Conservation (phyloP, 1,140 invertebrate genomes). For the Wiebesia pumilae region DNA sequence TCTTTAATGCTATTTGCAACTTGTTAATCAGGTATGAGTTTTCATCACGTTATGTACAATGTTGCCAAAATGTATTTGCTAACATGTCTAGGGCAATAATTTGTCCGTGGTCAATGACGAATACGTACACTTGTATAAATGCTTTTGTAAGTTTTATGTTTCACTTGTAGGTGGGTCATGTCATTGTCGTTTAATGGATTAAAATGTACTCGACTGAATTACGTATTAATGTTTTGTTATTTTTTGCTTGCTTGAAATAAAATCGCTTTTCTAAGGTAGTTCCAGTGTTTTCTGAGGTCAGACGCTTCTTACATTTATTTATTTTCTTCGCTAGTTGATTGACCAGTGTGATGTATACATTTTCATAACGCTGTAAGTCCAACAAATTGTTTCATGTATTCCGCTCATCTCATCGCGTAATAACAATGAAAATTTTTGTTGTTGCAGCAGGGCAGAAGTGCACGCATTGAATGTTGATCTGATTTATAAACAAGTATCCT, state of each 20-base stretch:
- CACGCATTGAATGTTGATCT: not conserved
- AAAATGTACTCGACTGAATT: slow-evolving; percentile 27
- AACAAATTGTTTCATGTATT: not conserved
- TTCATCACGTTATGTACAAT: not conserved
- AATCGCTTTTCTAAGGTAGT: not conserved
- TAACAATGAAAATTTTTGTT: not conserved
- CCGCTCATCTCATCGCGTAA: not conserved
- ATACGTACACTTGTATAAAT: not conserved
- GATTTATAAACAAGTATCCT: not conserved
- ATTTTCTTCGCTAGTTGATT: not conserved
- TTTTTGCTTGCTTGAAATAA: slow-evolving; percentile 12
- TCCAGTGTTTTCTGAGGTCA: not conserved
- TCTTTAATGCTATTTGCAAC: slow-evolving; percentile 23
- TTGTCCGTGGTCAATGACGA: slow-evolving; percentile 7
- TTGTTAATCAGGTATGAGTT: slow-evolving; percentile 8
- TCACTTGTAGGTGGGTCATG: slow-evolving; percentile 20
- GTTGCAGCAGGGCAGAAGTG: not conserved
- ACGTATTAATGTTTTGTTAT: not conserved
- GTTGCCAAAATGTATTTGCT: slow-evolving; percentile 20
- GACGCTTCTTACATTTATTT: not conserved
- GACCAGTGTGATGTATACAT: not conserved
- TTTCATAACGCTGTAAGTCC: not conserved
- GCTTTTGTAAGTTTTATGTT: not conserved
- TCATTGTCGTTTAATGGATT: slow-evolving; percentile 16
- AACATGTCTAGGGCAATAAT: slow-evolving; percentile 5